Evolutionary conservation across 2,888 invertebrate genomes (phyloP), one percentile per base, ranked within the genome.

Genomic region (Nomada ferruginata): DNA sequence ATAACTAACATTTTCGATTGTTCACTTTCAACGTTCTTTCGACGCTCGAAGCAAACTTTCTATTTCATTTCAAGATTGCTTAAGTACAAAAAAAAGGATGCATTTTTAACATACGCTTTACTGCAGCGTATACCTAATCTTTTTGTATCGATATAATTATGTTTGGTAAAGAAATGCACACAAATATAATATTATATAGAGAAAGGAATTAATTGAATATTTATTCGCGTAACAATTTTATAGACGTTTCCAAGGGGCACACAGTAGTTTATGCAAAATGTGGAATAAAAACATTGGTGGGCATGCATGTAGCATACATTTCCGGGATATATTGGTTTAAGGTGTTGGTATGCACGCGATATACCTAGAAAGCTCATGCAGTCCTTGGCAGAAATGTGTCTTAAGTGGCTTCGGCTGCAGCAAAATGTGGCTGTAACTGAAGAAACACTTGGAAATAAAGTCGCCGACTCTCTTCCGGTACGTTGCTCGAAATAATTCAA

Each of bases 321-420:
- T 44, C 68, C 52, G 61, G 55, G 75, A 72, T 57, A 52, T 29
- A 53, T 61, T 47, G 59, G 66, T 47, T 55, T 29, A 47, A 55
- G 61, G 64, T 75, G 66, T 64, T 55, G 50, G 55, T 65, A n/a
- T 52, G 20, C 50, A 50, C 65, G 15, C 11, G 53, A 20, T 18
- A 29, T 60, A 50, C 53, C 47, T 64, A 59, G 59, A 59, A 63
- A 63, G 79, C 73, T 87, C 79, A 86, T 60, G 81, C 82, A 68
- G 61, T 73, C 76, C 71, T 63, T 42, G 79, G 74, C 72, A 79
- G 76, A 83, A 84, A 86, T 81, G 82, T 85, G 76, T 87, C 86
- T 80, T 85, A 86, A 87, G 81, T 77, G 84, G 80, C 75, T 85
- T 57, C 64, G 63, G 79, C 69, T 64, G 72, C 42, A 52, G 63